Percentiles rank a stretch among this genome's conserved stretches.
Conservation (phyloP, 2,113 vertebrate genomes). For the Trochalopteron elliotii region DNA sequence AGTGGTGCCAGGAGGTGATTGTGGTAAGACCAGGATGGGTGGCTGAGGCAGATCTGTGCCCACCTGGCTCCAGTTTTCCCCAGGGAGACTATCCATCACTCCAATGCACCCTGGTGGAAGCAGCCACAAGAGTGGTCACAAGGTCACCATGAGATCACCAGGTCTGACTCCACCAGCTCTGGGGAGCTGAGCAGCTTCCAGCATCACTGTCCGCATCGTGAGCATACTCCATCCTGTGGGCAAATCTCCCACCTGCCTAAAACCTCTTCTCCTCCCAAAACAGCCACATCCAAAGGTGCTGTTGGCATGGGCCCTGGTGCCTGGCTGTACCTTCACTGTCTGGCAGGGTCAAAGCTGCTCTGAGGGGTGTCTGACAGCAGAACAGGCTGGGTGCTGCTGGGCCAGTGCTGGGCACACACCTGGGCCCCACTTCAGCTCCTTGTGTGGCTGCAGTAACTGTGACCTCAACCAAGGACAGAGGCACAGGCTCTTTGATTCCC, state of each 20-base stretch:
- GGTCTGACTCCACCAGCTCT: background rate
- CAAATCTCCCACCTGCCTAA: background rate
- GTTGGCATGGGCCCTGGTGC: background rate
- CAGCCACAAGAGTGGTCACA: background rate
- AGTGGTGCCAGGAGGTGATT: background rate
- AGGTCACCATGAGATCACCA: background rate
- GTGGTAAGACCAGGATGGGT: background rate
- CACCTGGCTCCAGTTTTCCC: background rate
- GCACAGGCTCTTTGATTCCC: background rate
- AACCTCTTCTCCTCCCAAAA: background rate
- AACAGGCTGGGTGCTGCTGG: background rate
- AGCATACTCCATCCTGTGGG: background rate
- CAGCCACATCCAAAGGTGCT: background rate
- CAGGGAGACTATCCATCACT: background rate
- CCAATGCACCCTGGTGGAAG: background rate
- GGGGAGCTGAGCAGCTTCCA: background rate
- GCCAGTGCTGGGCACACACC: background rate
- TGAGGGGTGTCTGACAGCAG: rapidly evolving
- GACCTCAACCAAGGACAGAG: background rate
- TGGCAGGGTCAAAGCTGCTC: background rate
- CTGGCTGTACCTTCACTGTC: background rate
- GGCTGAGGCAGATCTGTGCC: background rate
- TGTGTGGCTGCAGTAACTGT: background rate
- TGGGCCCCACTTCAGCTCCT: background rate
- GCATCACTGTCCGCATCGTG: rapidly evolving